Conservation (phyloP, 2,888 invertebrate species). For the Alitta virens region DNA sequence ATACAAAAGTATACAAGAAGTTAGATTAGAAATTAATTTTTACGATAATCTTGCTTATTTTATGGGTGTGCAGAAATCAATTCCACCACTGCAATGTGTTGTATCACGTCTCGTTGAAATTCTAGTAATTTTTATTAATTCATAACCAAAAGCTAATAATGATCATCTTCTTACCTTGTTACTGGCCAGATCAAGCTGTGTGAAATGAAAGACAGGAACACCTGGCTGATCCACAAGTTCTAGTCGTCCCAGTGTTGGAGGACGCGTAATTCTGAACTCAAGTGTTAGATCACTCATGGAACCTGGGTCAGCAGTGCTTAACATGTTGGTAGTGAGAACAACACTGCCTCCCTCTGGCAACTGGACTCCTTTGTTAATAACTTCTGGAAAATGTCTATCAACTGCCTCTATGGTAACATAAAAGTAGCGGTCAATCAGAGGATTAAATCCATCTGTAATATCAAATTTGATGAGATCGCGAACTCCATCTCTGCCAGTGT, state of each 20-base stretch:
- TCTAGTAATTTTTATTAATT: no score
- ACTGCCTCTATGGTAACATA: constrained; percentile 52
- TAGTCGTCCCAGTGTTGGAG: constrained; percentile 50
- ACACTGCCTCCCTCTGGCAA: constrained; percentile 52
- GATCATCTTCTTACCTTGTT: no score
- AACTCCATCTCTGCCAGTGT: constrained; percentile 48
- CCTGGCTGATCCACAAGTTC: constrained; percentile 46
- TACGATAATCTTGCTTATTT: no score
- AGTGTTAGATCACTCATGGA: constrained; percentile 49
- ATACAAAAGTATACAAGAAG: no score
- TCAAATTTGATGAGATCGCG: constrained; percentile 56
- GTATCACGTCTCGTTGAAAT: no score
- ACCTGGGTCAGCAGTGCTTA: constrained; percentile 52
- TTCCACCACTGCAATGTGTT: no score
- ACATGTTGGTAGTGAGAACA: constrained; percentile 48
- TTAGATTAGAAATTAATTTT: no score
- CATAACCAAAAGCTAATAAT: no score
- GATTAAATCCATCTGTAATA: constrained; percentile 54
- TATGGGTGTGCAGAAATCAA: no score
- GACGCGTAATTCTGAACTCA: constrained; percentile 49
- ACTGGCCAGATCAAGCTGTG: constrained; percentile 53
- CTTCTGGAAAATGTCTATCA: constrained; percentile 50
- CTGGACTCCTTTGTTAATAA: constrained; percentile 50
- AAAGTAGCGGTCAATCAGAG: constrained; percentile 52
- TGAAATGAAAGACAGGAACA: constrained; percentile 48